Evolutionary conservation across 2,113 vertebrate genomes (phyloP).

Genomic region (Oceanodroma tethys): DNA sequence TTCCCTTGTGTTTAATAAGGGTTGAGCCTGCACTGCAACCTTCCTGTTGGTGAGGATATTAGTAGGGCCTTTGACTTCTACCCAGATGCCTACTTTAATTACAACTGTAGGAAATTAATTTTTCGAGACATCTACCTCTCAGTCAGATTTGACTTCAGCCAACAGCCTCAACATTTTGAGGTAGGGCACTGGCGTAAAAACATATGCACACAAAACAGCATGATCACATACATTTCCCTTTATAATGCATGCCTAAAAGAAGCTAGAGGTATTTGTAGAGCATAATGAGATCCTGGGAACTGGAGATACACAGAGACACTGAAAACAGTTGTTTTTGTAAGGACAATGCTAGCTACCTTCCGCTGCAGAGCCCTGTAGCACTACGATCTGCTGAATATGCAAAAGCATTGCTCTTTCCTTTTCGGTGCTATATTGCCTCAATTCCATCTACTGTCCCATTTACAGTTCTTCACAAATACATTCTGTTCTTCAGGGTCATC

Average conservation of each 20-base stretch:
- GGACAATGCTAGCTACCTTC: neutral
- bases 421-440: neutral
- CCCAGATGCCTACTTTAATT: neutral
- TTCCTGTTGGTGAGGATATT: neutral
- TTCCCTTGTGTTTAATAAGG: neutral
- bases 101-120: neutral
- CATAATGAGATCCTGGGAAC: neutral
- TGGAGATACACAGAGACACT: neutral
- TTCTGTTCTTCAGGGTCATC: neutral
- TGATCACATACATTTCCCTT: neutral
- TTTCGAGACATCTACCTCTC: neutral
- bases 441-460: neutral
- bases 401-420: neutral
- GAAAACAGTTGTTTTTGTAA: neutral
- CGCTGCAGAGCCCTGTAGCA: neutral
- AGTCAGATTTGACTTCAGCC: neutral
- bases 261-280: neutral
- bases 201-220: neutral
- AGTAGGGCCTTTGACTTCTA: neutral
- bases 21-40: neutral
- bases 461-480: neutral
- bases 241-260: neutral
- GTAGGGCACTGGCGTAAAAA: neutral
- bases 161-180: neutral
- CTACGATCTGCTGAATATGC: neutral